phyloP scores from a whole-genome alignment of 1,140 invertebrate genomes.

The Papilio machaon region DNA sequence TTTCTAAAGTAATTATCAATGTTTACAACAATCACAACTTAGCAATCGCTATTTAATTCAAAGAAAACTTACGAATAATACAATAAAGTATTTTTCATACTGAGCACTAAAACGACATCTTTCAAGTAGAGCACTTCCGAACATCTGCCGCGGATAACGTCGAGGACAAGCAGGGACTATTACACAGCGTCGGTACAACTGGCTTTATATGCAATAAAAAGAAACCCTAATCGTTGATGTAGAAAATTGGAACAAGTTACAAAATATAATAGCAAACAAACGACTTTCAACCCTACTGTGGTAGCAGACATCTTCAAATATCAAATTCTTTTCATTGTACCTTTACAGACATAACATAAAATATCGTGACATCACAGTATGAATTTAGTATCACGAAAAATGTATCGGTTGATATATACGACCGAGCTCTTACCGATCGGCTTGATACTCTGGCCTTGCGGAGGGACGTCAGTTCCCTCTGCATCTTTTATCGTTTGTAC shows the following conservation, averaged over 20 bases:
- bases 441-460: no score
- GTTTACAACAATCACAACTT: not conserved
- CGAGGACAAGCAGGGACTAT: constrained; percentile 33
- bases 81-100: constrained; percentile 37
- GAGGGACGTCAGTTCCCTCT: no score
- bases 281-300: not conserved
- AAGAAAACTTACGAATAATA: not conserved
- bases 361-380: no score
- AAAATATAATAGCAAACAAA: constrained; percentile 15
- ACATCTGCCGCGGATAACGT: constrained; percentile 31
- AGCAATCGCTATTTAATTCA: not conserved
- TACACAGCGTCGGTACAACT: constrained; percentile 23
- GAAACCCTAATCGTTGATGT: constrained; percentile 25
- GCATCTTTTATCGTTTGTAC: no score
- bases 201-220: constrained; percentile 34
- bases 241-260: constrained; percentile 19
- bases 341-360: no score
- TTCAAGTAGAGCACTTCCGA: constrained; percentile 31
- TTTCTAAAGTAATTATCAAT: not conserved
- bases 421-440: no score
- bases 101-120: constrained; percentile 32
- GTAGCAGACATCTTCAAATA: not conserved
- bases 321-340: no score
- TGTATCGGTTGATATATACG: no score
- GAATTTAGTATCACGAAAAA: no score